Evolutionary conservation across 1,140 invertebrate species (phyloP).

Genomic region (Macrostomum lignano): DNA sequence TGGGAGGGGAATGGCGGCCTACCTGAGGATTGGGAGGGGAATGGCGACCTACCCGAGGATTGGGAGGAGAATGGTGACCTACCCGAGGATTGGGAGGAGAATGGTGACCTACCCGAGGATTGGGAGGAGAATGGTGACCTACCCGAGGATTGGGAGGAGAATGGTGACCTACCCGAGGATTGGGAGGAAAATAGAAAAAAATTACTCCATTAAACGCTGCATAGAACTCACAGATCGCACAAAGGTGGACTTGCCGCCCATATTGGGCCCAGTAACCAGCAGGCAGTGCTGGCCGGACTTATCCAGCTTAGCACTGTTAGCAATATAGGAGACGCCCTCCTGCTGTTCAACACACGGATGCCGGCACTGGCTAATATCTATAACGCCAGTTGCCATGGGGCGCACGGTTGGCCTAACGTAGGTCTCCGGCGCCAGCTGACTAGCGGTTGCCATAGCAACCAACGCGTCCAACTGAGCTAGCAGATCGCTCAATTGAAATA

Average conservation of each 20-base stretch:
- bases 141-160: no score
- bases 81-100: no score
- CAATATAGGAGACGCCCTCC: conserved; percentile 38
- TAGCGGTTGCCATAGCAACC: conserved; percentile 47
- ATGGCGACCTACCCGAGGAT: no score
- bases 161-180: no score
- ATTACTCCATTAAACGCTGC: no score
- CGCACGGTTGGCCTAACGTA: conserved; percentile 47
- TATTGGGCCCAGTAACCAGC: conserved; percentile 75
- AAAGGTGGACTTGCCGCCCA: conserved; percentile 95
- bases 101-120: no score
- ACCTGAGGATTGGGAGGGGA: no score
- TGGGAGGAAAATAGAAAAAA: no score
- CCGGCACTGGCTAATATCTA: conserved; percentile 43
- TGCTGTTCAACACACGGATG: conserved; percentile 62
- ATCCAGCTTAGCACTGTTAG: conserved; percentile 58
- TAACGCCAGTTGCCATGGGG: conserved; percentile 31
- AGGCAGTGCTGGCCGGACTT: conserved; percentile 41
- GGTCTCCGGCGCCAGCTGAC: conserved; percentile 38
- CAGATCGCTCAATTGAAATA: conserved; percentile 42
- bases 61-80: no score
- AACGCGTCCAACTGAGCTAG: conserved; percentile 58
- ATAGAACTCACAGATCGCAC: conserved; percentile 56
- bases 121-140: no score
- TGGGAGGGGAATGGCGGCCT: no score